Evolutionary conservation across 2,888 invertebrate genomes (phyloP), one percentile per base, ranked within the genome.

Genomic region (Boloria selene): DNA sequence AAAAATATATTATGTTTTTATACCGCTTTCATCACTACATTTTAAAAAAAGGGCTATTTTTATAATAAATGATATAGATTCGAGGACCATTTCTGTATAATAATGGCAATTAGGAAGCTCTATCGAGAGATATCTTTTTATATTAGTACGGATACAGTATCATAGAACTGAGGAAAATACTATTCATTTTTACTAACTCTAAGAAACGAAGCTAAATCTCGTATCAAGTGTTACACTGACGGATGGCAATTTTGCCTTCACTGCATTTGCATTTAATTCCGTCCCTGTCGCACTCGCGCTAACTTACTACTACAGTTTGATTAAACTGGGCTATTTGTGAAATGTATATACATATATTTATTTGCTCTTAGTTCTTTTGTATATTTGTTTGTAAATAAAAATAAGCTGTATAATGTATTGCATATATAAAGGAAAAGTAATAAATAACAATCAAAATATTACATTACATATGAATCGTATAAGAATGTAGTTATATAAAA

Each of bases 201-300:
- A 5, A 51, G 4, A 22, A n/a, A 55, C 13, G 13, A 18, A 42
- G 6, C 10, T 51, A 44, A 26, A 10, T 44, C 22, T 18, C 44
- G 14, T 58, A 31, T 18, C 53, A 53, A 38, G 51, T 60, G 49
- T 47, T 55, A 58, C 56, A 55, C 64, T 67, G 73, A 72, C 64
- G 68, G 67, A 71, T 68, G 62, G 68, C 73, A 70, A 72, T 73
- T 61, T 70, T 67, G 68, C 66, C 64, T 62, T 69, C 67, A 64
- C 61, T 63, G 73, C 70, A 75, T 76, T 75, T 76, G 74, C 76
- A 76, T 76, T 61, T 68, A 65, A 68, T 68, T 68, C 50, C 64
- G 42, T 59, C 49, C 50, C 42, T 60, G 59, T 65, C 47, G 26
- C 63, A 16, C 14, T 6, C 5, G 10, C 26, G 49, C 31, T 31